These are phyloP conservation scores for Synaphobranchus kaupii DNA, from an alignment of 2,797 vertebrate genomes.

Conservation along the genomic window DNA sequence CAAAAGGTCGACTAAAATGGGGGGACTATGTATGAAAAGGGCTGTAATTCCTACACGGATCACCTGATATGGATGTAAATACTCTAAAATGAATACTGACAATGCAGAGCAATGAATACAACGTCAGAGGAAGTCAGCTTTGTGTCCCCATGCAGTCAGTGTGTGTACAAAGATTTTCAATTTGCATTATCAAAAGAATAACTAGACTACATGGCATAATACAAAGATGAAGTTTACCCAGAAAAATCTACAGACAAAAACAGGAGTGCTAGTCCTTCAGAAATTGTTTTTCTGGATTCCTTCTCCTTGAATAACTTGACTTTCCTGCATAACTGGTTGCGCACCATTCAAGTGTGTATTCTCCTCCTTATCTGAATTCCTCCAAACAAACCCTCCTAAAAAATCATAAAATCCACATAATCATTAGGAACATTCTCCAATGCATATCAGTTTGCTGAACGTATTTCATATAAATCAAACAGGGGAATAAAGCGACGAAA, in stretches of 20 bases:
- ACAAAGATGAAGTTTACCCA: neutral
- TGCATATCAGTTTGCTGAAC: neutral
- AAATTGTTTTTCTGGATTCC: neutral
- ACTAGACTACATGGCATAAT: too few species aligned
- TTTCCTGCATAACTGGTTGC: neutral
- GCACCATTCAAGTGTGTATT: neutral
- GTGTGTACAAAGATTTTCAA: too few species aligned
- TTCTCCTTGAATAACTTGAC: neutral
- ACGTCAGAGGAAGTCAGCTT: too few species aligned
- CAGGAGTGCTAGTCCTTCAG: neutral
- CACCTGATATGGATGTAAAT: too few species aligned
- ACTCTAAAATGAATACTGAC: too few species aligned
- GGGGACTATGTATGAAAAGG: too few species aligned
- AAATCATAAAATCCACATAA: neutral
- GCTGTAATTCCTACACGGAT: too few species aligned
- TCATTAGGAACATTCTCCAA: neutral
- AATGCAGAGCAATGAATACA: too few species aligned
- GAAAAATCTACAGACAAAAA: neutral
- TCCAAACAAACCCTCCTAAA: neutral
- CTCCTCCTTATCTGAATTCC: neutral
- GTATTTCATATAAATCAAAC: neutral
- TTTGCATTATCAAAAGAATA: too few species aligned
- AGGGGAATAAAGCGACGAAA: neutral
- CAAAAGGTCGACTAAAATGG: too few species aligned
- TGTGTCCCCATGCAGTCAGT: too few species aligned